Evolutionary conservation across 2,888 invertebrate species (phyloP), one percentile per base, ranked within the genome.

Genomic region (Harmothoe impar): DNA sequence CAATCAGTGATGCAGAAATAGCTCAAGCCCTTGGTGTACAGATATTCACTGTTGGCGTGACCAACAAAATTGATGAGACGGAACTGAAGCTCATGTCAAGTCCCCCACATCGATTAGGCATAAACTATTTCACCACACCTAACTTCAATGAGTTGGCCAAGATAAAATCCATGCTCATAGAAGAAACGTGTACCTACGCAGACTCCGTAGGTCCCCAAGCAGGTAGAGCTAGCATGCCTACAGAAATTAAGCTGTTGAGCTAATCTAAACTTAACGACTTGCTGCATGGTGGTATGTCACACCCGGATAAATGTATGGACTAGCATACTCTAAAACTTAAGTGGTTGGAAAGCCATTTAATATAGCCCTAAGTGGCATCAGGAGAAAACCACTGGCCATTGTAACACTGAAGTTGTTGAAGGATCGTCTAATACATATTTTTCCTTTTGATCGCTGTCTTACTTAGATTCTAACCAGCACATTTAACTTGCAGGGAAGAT

Each of bases 61-160:
- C 89, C 0, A 72, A 86, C 62, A 51, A 25, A 20, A 62, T 90
- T 54, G 54, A 90, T 56, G 90, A 90, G 31, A 33, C 0, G 0
- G 90, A 90, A 56, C 0, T 90, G n/a, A n/a, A 25, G 5, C 33
- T 25, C 0, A 90, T 90, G 35, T 91, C 91, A 0, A 90, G 90
- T 17, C 35, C 62, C 0, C 91, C 91, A 20, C 91, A 91, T 23
- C 23, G 91, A 10, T 91, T 93, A 43, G 33, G 31, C 0, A 92
- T 92, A 0, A 90, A 92, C 17, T 91, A 92, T 12, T 93, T 94
- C 85, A 90, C 90, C 68, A 92, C 94, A 0, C 91, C 93, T 5
- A 89, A 86, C 51, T 91, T 91, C 54, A 43, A 10, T 17, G 54
- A 43, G 29, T 88, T 91, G 23, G 81, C 33, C n/a, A 77, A n/a